A percentile compares a stretch with the other conserved stretches of the same genome.
These are phyloP conservation scores for Chydorus sphaericus DNA, from an alignment of 2,888 invertebrate genomes.

Conservation along the genomic window DNA sequence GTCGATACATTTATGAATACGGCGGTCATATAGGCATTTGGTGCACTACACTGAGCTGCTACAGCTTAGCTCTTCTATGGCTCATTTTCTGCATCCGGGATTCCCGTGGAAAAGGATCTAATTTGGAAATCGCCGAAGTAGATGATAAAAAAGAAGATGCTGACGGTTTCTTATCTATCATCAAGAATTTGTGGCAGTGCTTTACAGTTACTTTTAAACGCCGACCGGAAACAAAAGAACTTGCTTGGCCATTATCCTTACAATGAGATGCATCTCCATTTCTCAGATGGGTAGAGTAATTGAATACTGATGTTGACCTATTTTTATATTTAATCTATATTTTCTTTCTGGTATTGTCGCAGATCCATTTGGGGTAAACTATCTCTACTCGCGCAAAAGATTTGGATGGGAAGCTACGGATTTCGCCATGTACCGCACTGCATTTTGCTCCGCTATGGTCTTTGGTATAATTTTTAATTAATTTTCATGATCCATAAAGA, in stretches of 20 bases:
- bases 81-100: not conserved
- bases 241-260: not conserved
- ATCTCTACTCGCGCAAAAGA: slow-evolving; percentile 8
- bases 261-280: not conserved
- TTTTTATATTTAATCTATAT: not conserved
- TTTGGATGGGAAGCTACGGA: slow-evolving; percentile 11
- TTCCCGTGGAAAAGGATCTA: not conserved
- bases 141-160: too few species aligned
- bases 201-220: not conserved
- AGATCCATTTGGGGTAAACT: not conserved
- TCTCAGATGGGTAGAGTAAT: not conserved
- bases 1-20: not conserved
- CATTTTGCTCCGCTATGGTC: not conserved
- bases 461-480: not conserved
- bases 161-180: too few species aligned
- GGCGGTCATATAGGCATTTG: not conserved
- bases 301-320: too few species aligned
- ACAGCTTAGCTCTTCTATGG: not conserved
- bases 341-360: too few species aligned
- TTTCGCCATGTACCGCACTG: not conserved
- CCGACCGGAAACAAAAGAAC: not conserved
- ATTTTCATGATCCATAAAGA: too few species aligned
- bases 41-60: not conserved
- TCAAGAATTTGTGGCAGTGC: not conserved
- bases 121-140: too few species aligned